Percentiles rank a stretch among this genome's conserved stretches.
These are phyloP conservation scores for Spondyliosoma cantharus DNA, from an alignment of 2,797 vertebrate genomes.

Conservation along the genomic window DNA sequence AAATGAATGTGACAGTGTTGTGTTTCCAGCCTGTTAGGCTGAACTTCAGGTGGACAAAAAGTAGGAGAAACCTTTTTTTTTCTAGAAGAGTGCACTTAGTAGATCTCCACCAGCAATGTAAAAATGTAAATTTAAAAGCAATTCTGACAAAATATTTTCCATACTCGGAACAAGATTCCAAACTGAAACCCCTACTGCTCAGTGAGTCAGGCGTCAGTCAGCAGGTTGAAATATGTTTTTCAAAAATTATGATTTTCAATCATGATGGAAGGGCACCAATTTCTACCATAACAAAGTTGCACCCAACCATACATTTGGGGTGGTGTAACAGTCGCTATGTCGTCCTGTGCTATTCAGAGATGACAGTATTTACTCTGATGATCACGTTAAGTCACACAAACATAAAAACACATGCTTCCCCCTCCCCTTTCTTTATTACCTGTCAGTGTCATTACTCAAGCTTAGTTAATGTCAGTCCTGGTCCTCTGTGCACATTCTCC, in stretches of 20 bases:
- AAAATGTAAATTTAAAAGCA: too few species aligned
- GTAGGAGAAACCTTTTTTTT: too few species aligned
- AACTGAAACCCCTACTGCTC: too few species aligned
- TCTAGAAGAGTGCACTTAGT: too few species aligned
- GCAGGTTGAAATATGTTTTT: too few species aligned
- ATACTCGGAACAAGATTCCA: too few species aligned
- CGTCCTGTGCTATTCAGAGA: not conserved
- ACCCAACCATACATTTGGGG: not conserved
- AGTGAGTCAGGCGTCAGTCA: too few species aligned
- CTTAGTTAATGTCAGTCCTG: conserved; percentile 7
- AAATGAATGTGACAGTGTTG: too few species aligned
- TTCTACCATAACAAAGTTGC: not conserved
- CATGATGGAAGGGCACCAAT: not conserved
- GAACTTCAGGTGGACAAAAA: too few species aligned
- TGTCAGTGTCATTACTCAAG: conserved; percentile 45
- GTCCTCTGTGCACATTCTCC: not conserved
- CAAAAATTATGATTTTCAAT: not conserved
- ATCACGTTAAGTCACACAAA: not conserved
- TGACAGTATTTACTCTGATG: not conserved
- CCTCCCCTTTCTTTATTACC: not conserved
- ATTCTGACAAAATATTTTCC: too few species aligned
- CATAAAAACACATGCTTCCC: not conserved
- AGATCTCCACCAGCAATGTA: too few species aligned
- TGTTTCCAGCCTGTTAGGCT: too few species aligned
- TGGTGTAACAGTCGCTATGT: not conserved